A percentile compares a stretch with the other conserved stretches of the same genome.
phyloP scores from a whole-genome alignment of 2,888 invertebrate species.

The Drosophila gaucha region DNA sequence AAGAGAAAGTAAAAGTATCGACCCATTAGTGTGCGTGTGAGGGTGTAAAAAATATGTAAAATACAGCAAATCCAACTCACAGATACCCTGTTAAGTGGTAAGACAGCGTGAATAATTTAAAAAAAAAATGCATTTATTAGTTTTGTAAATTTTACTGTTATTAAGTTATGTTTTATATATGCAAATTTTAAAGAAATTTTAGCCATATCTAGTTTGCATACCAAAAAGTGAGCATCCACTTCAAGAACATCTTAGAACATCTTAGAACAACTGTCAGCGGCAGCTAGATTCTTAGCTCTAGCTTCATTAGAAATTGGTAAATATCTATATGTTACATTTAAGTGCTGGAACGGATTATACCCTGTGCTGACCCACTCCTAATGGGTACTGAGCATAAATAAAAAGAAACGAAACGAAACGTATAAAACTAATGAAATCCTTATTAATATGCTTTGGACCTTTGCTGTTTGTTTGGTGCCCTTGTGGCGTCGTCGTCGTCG shows the following conservation, averaged over 20 bases:
- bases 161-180: too few species aligned
- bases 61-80: neutral
- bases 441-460: constrained; percentile 80
- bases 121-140: too few species aligned
- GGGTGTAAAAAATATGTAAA: constrained; percentile 21
- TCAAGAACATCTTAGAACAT: too few species aligned
- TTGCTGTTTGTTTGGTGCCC: constrained; percentile 67
- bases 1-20: constrained; percentile 50
- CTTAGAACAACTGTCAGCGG: too few species aligned
- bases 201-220: too few species aligned
- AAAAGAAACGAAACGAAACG: constrained; percentile 43
- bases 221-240: too few species aligned
- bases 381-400: constrained; percentile 13
- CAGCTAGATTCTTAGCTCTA: too few species aligned
- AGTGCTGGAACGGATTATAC: neutral
- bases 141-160: too few species aligned
- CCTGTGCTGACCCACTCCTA: neutral
- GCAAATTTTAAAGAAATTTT: too few species aligned
- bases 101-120: too few species aligned
- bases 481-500: constrained; percentile 52
- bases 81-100: constrained; percentile 1
- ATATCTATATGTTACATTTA: neutral
- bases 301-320: too few species aligned
- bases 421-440: constrained; percentile 81
- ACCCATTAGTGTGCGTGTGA: constrained; percentile 49